These are phyloP conservation scores for Pseudachorutes palmiensis DNA, from an alignment of 1,140 invertebrate genomes.

Conservation along the genomic window DNA sequence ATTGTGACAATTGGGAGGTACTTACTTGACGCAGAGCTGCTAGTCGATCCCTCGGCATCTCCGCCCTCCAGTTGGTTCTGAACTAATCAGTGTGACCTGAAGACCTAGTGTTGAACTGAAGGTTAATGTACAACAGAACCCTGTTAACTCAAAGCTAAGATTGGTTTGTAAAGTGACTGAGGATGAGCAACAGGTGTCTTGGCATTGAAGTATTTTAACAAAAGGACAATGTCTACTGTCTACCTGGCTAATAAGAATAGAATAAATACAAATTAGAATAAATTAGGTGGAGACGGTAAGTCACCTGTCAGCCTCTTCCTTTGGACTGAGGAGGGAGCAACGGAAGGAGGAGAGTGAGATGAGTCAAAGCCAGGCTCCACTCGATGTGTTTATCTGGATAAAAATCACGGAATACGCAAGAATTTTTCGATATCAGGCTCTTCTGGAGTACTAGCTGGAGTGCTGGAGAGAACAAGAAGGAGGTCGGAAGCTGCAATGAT, in stretches of 20 bases:
- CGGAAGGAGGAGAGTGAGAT: slow-evolving; percentile 6
- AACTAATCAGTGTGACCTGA: too few relatives aligned
- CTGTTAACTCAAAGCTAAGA: too few relatives aligned
- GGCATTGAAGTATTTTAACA: neutral
- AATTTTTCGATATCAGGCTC: neutral
- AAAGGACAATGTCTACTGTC: neutral
- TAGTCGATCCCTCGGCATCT: slow-evolving; percentile 30
- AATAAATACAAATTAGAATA: neutral
- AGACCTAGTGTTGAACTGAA: too few relatives aligned
- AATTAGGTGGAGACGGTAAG: neutral
- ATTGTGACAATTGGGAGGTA: too few relatives aligned
- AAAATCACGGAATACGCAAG: neutral
- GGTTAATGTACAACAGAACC: too few relatives aligned
- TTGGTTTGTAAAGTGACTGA: too few relatives aligned
- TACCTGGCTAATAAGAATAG: neutral
- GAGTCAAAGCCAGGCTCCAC: neutral
- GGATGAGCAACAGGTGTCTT: slow-evolving; percentile 4
- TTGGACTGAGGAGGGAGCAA: neutral
- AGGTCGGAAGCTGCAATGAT: too few relatives aligned
- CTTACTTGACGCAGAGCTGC: slow-evolving; percentile 25
- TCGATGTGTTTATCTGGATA: slow-evolving; percentile 1
- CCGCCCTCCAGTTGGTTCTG: neutral
- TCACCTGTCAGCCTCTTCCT: slow-evolving; percentile 3
- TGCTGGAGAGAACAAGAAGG: neutral
- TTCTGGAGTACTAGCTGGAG: neutral